These are phyloP conservation scores for Sarcoramphus papa DNA, from an alignment of 2,797 vertebrate species.

Conservation along the genomic window DNA sequence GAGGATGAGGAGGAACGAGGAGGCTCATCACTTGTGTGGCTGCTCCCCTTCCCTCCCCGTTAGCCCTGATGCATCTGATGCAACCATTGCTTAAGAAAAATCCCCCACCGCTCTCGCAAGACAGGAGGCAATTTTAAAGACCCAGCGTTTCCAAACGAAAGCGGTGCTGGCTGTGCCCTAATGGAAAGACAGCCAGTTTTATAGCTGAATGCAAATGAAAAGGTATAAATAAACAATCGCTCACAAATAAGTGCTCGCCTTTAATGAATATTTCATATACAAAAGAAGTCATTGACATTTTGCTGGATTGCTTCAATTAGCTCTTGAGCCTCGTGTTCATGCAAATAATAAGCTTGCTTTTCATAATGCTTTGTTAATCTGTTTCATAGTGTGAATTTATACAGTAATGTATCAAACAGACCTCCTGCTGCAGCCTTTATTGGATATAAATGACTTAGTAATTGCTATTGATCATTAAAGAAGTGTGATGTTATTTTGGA, in stretches of 20 bases:
- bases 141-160: neutral
- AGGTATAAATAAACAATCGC: constrained; percentile 16
- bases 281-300: constrained; percentile 69
- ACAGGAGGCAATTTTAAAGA: neutral
- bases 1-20: neutral
- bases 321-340: constrained; percentile 49
- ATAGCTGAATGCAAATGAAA: constrained; percentile 28
- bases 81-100: neutral
- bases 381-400: constrained; percentile 57
- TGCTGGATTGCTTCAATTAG: constrained; percentile 79
- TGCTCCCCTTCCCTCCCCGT: neutral
- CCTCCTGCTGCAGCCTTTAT: constrained; percentile 68
- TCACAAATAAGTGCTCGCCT: neutral
- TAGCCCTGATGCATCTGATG: neutral
- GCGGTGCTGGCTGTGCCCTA: neutral
- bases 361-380: constrained; percentile 77
- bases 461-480: constrained; percentile 65
- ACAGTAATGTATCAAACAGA: neutral
- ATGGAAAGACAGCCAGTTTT: neutral
- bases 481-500: constrained; percentile 21
- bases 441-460: constrained; percentile 66
- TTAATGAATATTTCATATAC: constrained; percentile 70
- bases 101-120: fast-evolving
- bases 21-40: fast-evolving
- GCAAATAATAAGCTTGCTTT: constrained; percentile 74